A percentile compares a stretch with the other conserved stretches of the same genome.
These are phyloP conservation scores for Lithophane socia DNA, from an alignment of 2,888 invertebrate species.

Conservation along the genomic window DNA sequence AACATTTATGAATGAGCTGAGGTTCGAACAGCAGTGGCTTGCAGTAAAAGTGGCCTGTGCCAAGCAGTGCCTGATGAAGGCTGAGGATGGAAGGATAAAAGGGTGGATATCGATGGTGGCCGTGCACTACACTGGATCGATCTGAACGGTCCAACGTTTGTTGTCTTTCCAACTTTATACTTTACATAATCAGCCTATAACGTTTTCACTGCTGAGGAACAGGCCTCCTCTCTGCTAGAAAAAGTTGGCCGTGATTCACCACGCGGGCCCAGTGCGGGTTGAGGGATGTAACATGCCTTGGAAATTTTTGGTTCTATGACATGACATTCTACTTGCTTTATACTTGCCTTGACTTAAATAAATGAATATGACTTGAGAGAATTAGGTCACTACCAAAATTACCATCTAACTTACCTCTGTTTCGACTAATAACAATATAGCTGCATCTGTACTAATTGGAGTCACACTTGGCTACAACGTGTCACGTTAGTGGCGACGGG, in stretches of 20 bases:
- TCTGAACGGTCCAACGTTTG: not conserved
- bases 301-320: not conserved
- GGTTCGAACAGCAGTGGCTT: not conserved
- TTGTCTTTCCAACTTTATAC: not conserved
- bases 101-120: not conserved
- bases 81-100: not conserved
- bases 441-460: slow-evolving; percentile 55
- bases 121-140: not conserved
- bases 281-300: not conserved
- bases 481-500: slow-evolving; percentile 42
- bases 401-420: slow-evolving; percentile 4
- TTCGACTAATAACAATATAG: slow-evolving; percentile 37
- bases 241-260: not conserved
- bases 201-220: not conserved
- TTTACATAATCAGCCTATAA: not conserved
- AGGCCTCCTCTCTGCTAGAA: not conserved
- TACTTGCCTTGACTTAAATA: not conserved
- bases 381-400: slow-evolving; percentile 2
- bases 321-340: not conserved
- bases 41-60: not conserved
- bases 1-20: not conserved
- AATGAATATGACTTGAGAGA: not conserved
- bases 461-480: slow-evolving; percentile 26
- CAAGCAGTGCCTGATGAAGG: not conserved
- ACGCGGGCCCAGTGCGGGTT: not conserved